These are phyloP conservation scores for Spodoptera picta DNA, from an alignment of 2,888 invertebrate genomes.

Conservation along the genomic window DNA sequence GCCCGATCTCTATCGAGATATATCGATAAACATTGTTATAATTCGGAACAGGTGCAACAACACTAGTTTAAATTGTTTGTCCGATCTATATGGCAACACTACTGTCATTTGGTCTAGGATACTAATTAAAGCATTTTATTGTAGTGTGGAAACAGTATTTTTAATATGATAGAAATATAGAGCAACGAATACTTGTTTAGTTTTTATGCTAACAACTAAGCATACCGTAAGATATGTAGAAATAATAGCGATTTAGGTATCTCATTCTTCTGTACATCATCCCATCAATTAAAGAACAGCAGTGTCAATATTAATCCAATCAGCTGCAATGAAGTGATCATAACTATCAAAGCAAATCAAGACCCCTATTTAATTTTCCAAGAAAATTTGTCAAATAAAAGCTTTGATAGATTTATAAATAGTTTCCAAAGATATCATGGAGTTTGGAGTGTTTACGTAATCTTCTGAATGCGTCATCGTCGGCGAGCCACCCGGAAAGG, in stretches of 20 bases:
- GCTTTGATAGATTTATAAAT: slow-evolving; percentile 25
- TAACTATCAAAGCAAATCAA: no score
- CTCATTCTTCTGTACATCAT: no score
- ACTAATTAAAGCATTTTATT: slow-evolving; percentile 41
- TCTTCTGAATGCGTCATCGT: slow-evolving; percentile 53
- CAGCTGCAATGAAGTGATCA: no score
- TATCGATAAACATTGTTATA: slow-evolving; percentile 55
- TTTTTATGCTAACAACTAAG: no score
- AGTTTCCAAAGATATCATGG: slow-evolving; percentile 16
- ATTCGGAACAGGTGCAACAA: slow-evolving; percentile 62
- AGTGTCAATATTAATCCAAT: no score
- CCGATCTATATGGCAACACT: slow-evolving; percentile 46
- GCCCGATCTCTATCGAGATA: slow-evolving; percentile 54
- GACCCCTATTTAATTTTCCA: not conserved
- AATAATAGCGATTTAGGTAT: no score
- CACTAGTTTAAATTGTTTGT: slow-evolving; percentile 44
- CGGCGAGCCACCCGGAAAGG: slow-evolving; percentile 58
- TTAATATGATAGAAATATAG: no score
- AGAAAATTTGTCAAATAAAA: slow-evolving; percentile 13
- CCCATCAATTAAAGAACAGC: no score
- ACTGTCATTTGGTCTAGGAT: slow-evolving; percentile 34
- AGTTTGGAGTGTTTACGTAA: slow-evolving; percentile 47
- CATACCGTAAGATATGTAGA: no score
- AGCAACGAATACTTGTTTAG: no score
- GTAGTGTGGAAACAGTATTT: no score